These are phyloP conservation scores for Papilio helenus DNA, from an alignment of 1,140 invertebrate genomes.

Conservation along the genomic window DNA sequence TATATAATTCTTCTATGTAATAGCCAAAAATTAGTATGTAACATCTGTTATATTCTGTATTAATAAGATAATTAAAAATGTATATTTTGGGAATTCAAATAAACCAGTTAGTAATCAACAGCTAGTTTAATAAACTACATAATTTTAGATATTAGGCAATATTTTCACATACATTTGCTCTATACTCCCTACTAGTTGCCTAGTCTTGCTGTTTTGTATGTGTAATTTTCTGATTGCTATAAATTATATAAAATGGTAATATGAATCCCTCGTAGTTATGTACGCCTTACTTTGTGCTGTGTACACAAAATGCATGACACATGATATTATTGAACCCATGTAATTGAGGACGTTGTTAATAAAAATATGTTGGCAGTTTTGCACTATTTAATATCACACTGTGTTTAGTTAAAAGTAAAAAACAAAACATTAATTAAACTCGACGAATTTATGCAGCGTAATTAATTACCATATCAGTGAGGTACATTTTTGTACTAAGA, in stretches of 20 bases:
- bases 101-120: not conserved
- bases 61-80: not conserved
- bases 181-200: too few species aligned
- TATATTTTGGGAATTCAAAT: not conserved
- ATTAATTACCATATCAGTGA: not conserved
- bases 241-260: too few species aligned
- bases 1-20: not conserved
- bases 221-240: too few species aligned
- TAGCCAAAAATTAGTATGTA: not conserved
- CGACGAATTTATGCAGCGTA: not conserved
- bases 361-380: not conserved
- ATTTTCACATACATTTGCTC: too few species aligned
- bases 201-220: too few species aligned
- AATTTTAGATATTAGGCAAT: too few species aligned
- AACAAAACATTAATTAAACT: not conserved
- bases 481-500: not conserved
- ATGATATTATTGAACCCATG: not conserved
- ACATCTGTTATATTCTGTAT: too few species aligned
- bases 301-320: not conserved
- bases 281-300: not conserved
- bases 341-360: not conserved
- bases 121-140: not conserved
- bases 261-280: too few species aligned
- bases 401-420: too few species aligned
- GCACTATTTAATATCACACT: not conserved